Conservation (phyloP, 2,888 invertebrate species). For the Apotomis turbidana region DNA sequence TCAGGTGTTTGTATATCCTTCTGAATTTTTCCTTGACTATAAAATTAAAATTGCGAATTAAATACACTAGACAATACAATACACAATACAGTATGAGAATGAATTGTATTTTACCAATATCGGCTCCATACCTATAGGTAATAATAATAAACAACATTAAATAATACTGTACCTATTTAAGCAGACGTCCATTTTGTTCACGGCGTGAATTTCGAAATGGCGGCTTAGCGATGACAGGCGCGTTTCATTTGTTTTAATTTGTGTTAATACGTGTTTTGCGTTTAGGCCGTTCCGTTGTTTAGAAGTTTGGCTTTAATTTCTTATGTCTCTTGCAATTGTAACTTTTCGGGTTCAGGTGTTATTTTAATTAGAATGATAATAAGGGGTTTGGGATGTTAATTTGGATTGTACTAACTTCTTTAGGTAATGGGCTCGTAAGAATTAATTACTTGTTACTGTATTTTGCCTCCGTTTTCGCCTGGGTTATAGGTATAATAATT, state of each 20-base stretch:
- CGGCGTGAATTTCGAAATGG: slow-evolving; percentile 73
- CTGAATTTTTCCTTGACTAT: no score
- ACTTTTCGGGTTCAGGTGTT: slow-evolving; percentile 29
- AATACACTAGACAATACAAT: no score
- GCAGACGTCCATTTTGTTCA: slow-evolving; percentile 69
- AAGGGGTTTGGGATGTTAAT: slow-evolving; percentile 16
- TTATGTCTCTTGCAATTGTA: slow-evolving; percentile 38
- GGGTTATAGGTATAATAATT: not conserved
- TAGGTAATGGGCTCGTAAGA: not conserved
- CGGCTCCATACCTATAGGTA: slow-evolving; percentile 44
- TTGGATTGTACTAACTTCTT: slow-evolving; percentile 11
- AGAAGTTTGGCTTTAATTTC: slow-evolving; percentile 37
- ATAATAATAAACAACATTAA: no score
- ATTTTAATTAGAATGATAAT: slow-evolving; percentile 35
- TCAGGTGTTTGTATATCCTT: no score
- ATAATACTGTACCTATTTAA: slow-evolving; percentile 45
- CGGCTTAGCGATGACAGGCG: slow-evolving; percentile 53
- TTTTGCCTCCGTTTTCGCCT: not conserved
- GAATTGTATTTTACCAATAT: slow-evolving; percentile 65
- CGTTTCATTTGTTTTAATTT: slow-evolving; percentile 49
- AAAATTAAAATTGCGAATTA: no score
- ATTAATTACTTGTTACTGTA: not conserved
- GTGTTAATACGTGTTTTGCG: slow-evolving; percentile 45
- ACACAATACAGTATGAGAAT: no score
- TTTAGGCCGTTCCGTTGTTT: slow-evolving; percentile 40